A percentile compares a stretch with the other conserved stretches of the same genome.
phyloP scores from a whole-genome alignment of 2,888 invertebrate species.

The Spicauda simplicius region DNA sequence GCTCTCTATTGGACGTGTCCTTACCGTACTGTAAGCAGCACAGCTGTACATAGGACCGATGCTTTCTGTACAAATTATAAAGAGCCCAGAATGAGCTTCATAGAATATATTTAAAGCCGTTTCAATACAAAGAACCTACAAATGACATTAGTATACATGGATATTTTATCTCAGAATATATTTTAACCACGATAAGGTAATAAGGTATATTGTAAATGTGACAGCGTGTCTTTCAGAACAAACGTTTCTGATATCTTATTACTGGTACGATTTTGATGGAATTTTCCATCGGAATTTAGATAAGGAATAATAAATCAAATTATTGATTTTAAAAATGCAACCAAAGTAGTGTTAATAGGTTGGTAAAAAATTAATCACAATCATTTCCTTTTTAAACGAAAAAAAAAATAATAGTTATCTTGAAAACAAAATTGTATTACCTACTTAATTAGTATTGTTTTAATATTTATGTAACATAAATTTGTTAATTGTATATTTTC shows the following conservation, averaged over 20 bases:
- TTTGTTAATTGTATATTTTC: neutral
- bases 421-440: too few species aligned
- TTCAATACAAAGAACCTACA: neutral
- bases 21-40: slow-evolving; percentile 17
- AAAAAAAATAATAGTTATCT: too few species aligned
- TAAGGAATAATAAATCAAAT: too few species aligned
- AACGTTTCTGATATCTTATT: neutral
- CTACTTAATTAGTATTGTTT: neutral
- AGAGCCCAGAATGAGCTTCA: slow-evolving; percentile 26
- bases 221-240: neutral
- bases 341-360: too few species aligned
- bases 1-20: neutral
- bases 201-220: neutral
- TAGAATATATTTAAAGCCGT: slow-evolving; percentile 9
- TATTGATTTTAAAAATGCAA: too few species aligned
- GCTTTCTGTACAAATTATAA: slow-evolving; percentile 25
- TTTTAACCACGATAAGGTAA: neutral
- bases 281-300: too few species aligned
- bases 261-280: too few species aligned
- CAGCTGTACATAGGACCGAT: slow-evolving; percentile 26
- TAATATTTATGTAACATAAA: neutral
- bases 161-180: slow-evolving; percentile 7
- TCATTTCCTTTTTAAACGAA: too few species aligned
- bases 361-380: too few species aligned
- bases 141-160: slow-evolving; percentile 9